Evolutionary conservation across 53 echinoderm and acorn worm species (phyloP).

Genomic region (Mesocentrotus franciscanus): DNA sequence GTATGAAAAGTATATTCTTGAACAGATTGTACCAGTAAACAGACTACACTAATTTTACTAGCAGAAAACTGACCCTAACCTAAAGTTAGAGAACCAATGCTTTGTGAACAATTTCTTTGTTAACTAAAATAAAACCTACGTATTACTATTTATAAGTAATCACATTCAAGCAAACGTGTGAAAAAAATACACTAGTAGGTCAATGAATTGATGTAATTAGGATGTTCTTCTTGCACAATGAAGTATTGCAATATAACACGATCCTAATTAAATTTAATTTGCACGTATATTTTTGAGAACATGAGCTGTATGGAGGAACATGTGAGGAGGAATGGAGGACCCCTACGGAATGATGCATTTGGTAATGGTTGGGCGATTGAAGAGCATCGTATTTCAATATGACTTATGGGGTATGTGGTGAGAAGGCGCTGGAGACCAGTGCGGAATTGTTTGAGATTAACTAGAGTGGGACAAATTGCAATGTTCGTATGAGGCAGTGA

Average conservation of each 20-base stretch:
- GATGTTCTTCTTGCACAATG: neutral
- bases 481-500: conserved; percentile 3
- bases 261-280: conserved; percentile 9
- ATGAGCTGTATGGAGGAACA: neutral
- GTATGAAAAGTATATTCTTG: too few species aligned
- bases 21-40: too few species aligned
- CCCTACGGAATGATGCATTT: conserved; percentile 24
- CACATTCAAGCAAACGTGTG: neutral
- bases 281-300: neutral
- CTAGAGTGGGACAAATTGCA: conserved; percentile 44
- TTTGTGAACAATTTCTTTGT: too few species aligned
- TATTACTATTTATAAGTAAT: neutral
- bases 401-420: conserved; percentile 32
- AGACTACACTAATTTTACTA: too few species aligned
- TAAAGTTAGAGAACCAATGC: too few species aligned
- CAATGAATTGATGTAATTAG: neutral
- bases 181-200: neutral
- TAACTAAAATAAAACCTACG: neutral
- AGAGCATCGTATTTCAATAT: conserved; percentile 34
- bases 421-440: neutral
- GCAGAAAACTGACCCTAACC: too few species aligned
- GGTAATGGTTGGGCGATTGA: neutral
- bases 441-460: conserved; percentile 25
- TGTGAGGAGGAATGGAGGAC: neutral
- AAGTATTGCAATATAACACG: neutral